Base-by-base conservation (phyloP, 2,888 invertebrate species). In the Lysandra coridon region DNA sequence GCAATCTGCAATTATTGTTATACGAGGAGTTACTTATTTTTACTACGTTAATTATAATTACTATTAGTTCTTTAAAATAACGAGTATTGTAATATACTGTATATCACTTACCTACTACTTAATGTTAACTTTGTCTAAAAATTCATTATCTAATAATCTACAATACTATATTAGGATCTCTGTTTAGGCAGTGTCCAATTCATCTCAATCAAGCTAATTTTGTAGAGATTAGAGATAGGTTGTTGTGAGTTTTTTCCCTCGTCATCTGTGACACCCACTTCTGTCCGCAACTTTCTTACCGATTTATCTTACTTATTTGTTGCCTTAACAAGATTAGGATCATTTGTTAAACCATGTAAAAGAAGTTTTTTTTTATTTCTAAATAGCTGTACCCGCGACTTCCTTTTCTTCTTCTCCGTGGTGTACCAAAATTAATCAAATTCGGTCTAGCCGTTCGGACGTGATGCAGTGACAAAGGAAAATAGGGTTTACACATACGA, bases 221-320 rank as follows among this genome's bases (percentile, higher is more conserved):
- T 81, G 84, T 83, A 80, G 82, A 83, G 84, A 85, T 86, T 85
- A 84, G 80, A 84, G 83, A 83, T 83, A 82, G 81, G 83, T 82
- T 81, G 83, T 84, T 81, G 83, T 82, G 82, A 83, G 82, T 82
- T 83, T 82, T 84, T 84, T 81, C 84, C 83, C 83, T 85, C 84
- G 83, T 85, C 84, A 85, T 82, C 80, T 75, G 80, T 82, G 83
- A 84, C 83, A 83, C 81, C 81, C 83, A 79, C 82, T 82, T 81
- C 81, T 81, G 81, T 79, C 81, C 80, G 81, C 81, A 83, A 84
- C 83, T 85, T 83, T 81, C 83, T 84, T 84, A 82, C 82, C 83
- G 83, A 84, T 84, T 84, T 85, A 84, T 85, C 84, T 85, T 84
- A 82, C 84, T 85, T 84, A 85, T 84, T 85, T 83, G 82, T 83